These are phyloP conservation scores for Ooceraea biroi DNA, from an alignment of 1,140 invertebrate species.

Conservation along the genomic window DNA sequence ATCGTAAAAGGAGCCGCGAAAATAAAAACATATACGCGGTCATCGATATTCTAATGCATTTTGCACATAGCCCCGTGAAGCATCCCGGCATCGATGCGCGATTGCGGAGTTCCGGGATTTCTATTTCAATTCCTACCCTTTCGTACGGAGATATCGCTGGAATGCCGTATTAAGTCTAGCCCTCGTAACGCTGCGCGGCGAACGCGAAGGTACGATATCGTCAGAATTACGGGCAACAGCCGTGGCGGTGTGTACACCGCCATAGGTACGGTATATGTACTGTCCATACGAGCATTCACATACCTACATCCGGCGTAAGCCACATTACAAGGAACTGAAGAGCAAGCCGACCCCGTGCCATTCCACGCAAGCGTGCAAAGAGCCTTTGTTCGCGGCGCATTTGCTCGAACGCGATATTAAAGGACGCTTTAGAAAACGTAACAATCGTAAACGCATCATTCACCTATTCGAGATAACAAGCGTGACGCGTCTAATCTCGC, in stretches of 20 bases:
- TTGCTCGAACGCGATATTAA: constrained; percentile 53
- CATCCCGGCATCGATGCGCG: constrained; percentile 31
- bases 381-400: constrained; percentile 66
- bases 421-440: constrained; percentile 47
- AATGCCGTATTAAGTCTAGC: constrained; percentile 66
- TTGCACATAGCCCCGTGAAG: constrained; percentile 2
- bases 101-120: constrained; percentile 59
- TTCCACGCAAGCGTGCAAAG: constrained; percentile 58
- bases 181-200: constrained; percentile 60
- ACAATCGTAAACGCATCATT: constrained; percentile 19
- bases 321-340: constrained; percentile 66
- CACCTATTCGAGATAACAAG: constrained; percentile 31
- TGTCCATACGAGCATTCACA: constrained; percentile 18
- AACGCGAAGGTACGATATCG: constrained; percentile 66
- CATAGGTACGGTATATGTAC: constrained; percentile 50
- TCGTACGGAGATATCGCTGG: constrained; percentile 58
- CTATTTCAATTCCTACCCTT: constrained; percentile 49
- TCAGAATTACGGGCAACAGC: constrained; percentile 64
- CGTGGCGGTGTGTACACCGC: constrained; percentile 36
- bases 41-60: constrained; percentile 51
- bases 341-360: constrained; percentile 57
- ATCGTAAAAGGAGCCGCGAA: constrained; percentile 6
- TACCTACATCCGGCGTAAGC: constrained; percentile 29
- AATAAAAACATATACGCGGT: not conserved
- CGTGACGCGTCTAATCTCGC: constrained; percentile 39